A percentile compares a stretch with the other conserved stretches of the same genome.
Evolutionary conservation across 2,797 vertebrate genomes (phyloP).

Genomic region (Labeo calbasu): DNA sequence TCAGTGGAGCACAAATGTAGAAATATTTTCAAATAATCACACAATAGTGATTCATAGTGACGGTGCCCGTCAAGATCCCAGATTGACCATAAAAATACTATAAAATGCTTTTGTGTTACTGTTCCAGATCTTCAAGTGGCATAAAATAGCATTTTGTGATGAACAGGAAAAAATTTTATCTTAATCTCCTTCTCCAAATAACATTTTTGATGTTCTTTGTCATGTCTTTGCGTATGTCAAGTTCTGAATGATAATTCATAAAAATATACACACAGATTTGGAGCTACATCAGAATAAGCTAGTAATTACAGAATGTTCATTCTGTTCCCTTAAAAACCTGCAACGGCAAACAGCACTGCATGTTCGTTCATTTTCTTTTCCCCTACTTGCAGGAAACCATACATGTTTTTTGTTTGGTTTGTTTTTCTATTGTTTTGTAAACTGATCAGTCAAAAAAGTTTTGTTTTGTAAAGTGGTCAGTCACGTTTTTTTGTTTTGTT

Average conservation of each 20-base stretch:
- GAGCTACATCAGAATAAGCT: background rate
- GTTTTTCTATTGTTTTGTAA: no score
- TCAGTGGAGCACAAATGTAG: background rate
- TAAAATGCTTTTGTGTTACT: background rate
- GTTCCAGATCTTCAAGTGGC: background rate
- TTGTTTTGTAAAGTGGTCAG: background rate
- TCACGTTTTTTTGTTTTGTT: background rate
- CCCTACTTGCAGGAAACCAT: no score
- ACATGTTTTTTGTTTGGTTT: no score
- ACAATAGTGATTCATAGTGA: background rate
- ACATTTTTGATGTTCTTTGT: background rate
- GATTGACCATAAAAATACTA: background rate
- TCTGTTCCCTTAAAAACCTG: background rate
- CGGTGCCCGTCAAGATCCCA: background rate
- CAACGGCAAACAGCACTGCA: background rate
- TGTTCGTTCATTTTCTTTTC: background rate
- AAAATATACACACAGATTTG: background rate
- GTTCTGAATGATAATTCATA: background rate
- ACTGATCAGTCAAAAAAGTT: no score
- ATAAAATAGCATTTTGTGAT: background rate
- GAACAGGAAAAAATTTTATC: background rate
- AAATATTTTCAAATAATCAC: background rate
- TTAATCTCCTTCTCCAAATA: background rate
- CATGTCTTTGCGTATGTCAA: background rate
- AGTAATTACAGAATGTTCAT: background rate